Evolutionary conservation across 2,797 vertebrate genomes (phyloP).

Genomic region (Siniperca obscura): DNA sequence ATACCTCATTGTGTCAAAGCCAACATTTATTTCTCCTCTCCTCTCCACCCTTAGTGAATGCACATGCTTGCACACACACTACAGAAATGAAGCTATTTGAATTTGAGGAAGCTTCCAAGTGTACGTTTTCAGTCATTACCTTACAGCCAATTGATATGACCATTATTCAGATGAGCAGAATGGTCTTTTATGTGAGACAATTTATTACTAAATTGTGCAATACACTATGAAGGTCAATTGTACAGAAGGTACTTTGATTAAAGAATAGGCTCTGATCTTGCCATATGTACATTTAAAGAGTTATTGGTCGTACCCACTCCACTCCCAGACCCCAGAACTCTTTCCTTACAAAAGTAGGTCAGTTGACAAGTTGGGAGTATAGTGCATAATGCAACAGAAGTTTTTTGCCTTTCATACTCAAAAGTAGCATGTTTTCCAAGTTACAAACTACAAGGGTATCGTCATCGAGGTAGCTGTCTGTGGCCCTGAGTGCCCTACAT

Average conservation of each 20-base stretch:
- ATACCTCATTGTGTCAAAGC: conserved; percentile 67
- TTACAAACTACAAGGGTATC: conserved; percentile 1
- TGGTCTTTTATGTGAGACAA: not conserved
- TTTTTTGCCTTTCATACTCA: conserved; percentile 16
- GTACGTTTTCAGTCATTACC: conserved; percentile 41
- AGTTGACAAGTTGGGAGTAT: not conserved
- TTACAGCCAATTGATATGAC: conserved; percentile 16
- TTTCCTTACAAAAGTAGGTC: not conserved
- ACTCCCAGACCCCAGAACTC: not conserved
- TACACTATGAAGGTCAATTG: conserved; percentile 14
- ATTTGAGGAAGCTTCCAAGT: conserved; percentile 40
- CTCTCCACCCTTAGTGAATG: not conserved
- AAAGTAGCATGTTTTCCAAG: conserved; percentile 25
- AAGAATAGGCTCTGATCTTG: not conserved
- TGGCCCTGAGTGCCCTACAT: conserved; percentile 52
- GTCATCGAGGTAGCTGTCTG: conserved; percentile 41
- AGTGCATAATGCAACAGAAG: conserved; percentile 6
- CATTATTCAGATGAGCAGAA: conserved; percentile 33
- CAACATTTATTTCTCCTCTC: conserved; percentile 58
- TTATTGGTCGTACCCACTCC: not conserved
- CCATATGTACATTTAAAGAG: not conserved
- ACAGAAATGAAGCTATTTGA: conserved; percentile 36
- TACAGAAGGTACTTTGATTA: not conserved
- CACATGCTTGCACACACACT: not conserved
- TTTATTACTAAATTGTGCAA: conserved; percentile 12